A percentile compares a stretch with the other conserved stretches of the same genome.
Evolutionary conservation across 1,140 invertebrate species (phyloP).

Genomic region (Bombus soroeensis): DNA sequence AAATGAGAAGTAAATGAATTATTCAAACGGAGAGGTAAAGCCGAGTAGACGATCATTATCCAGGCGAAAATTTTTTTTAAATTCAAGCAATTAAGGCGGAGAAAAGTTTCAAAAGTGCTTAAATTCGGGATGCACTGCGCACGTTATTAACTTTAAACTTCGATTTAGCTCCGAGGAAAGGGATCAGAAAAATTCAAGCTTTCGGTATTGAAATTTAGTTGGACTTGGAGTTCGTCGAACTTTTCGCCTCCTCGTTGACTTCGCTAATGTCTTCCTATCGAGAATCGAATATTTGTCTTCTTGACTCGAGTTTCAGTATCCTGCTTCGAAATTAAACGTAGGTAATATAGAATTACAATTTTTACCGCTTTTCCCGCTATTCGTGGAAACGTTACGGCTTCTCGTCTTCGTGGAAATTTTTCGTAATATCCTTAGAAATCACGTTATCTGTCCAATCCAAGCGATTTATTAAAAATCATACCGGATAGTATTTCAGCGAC

Average conservation of each 20-base stretch:
- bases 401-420: too few species aligned
- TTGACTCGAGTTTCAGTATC: too few species aligned
- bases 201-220: neutral
- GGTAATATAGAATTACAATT: neutral
- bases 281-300: neutral
- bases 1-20: neutral
- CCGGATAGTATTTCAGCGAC: too few species aligned
- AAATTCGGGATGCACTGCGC: neutral
- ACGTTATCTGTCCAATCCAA: too few species aligned
- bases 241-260: too few species aligned
- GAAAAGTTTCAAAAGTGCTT: slow-evolving; percentile 9
- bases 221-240: neutral
- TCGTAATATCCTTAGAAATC: too few species aligned
- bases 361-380: neutral
- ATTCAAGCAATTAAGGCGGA: slow-evolving; percentile 7
- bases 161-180: too few species aligned
- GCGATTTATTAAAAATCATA: too few species aligned
- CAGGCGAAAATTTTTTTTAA: neutral
- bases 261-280: neutral
- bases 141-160: slow-evolving; percentile 2
- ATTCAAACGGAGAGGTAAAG: neutral
- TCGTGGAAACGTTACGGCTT: neutral
- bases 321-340: too few species aligned
- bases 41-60: neutral
- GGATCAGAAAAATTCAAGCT: neutral